Evolutionary conservation across 64 coral and sea anemone genomes (phyloP).

Genomic region (Montipora cactus): DNA sequence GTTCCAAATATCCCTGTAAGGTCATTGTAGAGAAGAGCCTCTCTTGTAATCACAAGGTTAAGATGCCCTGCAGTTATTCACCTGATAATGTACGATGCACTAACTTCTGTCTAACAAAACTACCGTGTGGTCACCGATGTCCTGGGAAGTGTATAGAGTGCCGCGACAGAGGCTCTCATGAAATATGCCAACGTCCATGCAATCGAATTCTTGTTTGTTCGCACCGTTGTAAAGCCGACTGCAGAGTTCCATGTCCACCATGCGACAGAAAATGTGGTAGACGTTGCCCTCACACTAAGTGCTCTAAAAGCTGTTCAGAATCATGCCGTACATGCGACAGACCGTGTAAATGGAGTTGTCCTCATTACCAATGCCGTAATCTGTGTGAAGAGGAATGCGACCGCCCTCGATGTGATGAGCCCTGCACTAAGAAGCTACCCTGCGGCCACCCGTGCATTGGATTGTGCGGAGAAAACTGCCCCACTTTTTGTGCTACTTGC

Average conservation of each 20-base stretch:
- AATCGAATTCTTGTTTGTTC: constrained; percentile 65
- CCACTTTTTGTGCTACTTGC: constrained; percentile 57
- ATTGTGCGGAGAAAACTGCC: constrained; percentile 73
- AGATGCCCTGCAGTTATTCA: constrained; percentile 39
- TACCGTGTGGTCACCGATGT: constrained; percentile 71
- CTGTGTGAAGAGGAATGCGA: constrained; percentile 69
- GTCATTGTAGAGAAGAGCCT: constrained; percentile 23
- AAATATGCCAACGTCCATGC: constrained; percentile 60
- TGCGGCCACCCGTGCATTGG: constrained; percentile 70
- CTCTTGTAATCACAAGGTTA: constrained; percentile 56
- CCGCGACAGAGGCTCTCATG: constrained; percentile 50
- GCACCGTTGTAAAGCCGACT: constrained; percentile 61
- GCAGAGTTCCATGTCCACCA: constrained; percentile 64
- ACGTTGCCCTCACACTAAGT: constrained; percentile 62
- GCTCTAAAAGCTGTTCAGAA: constrained; percentile 39
- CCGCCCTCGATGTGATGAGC: constrained; percentile 51
- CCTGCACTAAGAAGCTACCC: constrained; percentile 51
- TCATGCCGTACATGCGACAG: constrained; percentile 35
- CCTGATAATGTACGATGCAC: constrained; percentile 20
- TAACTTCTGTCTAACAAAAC: constrained; percentile 14
- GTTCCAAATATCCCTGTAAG: constrained; percentile 41
- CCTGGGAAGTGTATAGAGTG: constrained; percentile 38
- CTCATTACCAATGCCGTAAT: constrained; percentile 75
- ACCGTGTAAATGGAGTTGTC: constrained; percentile 56
- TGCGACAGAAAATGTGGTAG: constrained; percentile 58